Evolutionary conservation across 2,113 vertebrate genomes (phyloP).

Genomic region (Gnathonemus longibarbis): DNA sequence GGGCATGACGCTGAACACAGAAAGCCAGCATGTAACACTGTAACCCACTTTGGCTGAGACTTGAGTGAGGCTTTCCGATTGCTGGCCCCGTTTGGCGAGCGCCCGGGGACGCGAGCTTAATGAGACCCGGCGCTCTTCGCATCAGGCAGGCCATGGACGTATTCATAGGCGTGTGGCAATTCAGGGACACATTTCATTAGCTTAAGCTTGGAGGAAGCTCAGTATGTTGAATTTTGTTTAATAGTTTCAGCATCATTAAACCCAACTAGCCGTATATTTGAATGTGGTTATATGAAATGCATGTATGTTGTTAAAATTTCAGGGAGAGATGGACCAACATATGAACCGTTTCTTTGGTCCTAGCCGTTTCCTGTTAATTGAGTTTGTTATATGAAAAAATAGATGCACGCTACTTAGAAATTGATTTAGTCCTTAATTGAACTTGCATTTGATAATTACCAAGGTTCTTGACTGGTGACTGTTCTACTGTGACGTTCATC

Average conservation of each 20-base stretch:
- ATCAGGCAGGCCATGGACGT: neutral
- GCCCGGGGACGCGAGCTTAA: neutral
- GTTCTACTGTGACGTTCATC: neutral
- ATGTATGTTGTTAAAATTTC: neutral
- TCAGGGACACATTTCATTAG: neutral
- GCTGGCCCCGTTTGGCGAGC: neutral
- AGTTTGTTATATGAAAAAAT: neutral
- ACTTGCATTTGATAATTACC: neutral
- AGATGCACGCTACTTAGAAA: neutral
- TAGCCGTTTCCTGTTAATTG: neutral
- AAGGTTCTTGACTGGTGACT: neutral
- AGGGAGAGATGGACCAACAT: neutral
- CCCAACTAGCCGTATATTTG: neutral
- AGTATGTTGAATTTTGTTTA: neutral
- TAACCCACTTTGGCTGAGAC: slow-evolving; percentile 17
- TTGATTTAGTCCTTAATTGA: neutral
- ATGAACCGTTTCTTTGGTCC: neutral
- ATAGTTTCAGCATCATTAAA: neutral
- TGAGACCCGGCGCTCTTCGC: neutral
- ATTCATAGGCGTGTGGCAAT: neutral
- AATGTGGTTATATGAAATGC: neutral
- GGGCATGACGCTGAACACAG: neutral
- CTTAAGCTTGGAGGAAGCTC: neutral
- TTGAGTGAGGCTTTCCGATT: neutral
- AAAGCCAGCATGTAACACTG: slow-evolving; percentile 12